Evolutionary conservation across 2,888 invertebrate genomes (phyloP), one percentile per base, ranked within the genome.

Genomic region (Ophion costatus): DNA sequence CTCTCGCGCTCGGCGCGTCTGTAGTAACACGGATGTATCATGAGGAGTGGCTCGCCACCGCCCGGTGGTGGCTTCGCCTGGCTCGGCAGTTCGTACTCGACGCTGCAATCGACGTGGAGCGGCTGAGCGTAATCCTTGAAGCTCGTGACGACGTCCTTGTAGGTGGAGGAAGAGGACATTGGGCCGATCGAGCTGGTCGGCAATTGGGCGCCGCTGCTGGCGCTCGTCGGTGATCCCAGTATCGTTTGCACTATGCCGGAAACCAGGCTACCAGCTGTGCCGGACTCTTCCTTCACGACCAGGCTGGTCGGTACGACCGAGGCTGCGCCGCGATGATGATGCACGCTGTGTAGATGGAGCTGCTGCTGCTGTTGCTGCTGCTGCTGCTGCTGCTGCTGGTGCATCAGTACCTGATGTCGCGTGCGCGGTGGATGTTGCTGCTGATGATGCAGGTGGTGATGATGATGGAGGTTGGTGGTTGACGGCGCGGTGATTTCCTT

Each of bases 1-100:
- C 97, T 95, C 93, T 97, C 96, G 91, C 96, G 96, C 93, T 97
- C 97, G 94, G 97, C 97, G 94, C 97, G 96, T 90, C 97, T 95
- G 95, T 98, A 98, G 94, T 97, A 97, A 92, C 97, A 97, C 74
- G 97, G 98, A 95, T 97, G 98, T 93, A 98, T 98, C 97, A 98
- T 98, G 91, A 98, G 95, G 92, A 98, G 95, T 78, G 97, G 97
- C 94, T 97, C 97, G 92, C 93, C 97, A 95, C 93, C 92, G 88
- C 97, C 97, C 93, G 96, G 97, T 90, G 97, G 97, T 90, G 97
- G 97, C 94, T 97, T 97, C 90, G 97, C 97, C 94, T 97, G 97
- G 94, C 97, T 97, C 92, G 97, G 97, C 94, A 98, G 95, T 95
- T 98, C 98, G 95, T 98, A 98, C 94, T 98, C 98, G 91, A 98